Base-by-base conservation (phyloP, 2,888 invertebrate genomes). In the Perizoma flavofasciatum region DNA sequence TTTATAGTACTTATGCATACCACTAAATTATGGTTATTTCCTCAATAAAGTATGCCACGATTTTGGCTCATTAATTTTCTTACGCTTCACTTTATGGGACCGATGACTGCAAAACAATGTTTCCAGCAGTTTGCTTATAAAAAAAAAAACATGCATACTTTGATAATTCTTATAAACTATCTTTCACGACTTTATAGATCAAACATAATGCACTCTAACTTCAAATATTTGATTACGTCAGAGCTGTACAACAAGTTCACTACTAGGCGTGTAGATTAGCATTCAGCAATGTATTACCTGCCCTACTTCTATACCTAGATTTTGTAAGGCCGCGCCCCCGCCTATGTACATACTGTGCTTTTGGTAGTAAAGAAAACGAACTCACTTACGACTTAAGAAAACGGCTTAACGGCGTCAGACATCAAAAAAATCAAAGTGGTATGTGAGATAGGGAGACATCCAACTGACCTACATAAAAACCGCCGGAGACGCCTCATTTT, bases 21-120 rank as follows among this genome's bases (percentile, higher is more conserved):
- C 22, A 22, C 22, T 22, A 22, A 22, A 22, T 22, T 22, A 22
- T 41, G 22, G 39, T 10, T 8, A 9, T 39, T 58, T 55, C 41
- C 5, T 0, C 5, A 41, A 10, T 37, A 10, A 41, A 10, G 41
- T 5, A 10, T 41, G 10, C 10, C 5, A 5, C 10, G 10, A 22
- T 22, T 22, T 41, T 41, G 10, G 41, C 41, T 39, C 39, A 9
- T 39, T 6, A 8, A 6, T 7, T 8, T 7, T 39, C 45, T 51
- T 54, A 60, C 59, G 52, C 55, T 40, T 58, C 49, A 56, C 22
- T 55, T 61, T 55, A 64, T 64, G 52, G 54, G 60, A 43, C 55
- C 47, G 63, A 58, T 64, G 63, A 55, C 63, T 64, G 52, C 45
- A 48, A 54, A 44, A 37, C 39, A 49, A 9, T 39, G 49, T 32